Conservation (phyloP, 2,888 invertebrate genomes). For the Resseliella maxima region DNA sequence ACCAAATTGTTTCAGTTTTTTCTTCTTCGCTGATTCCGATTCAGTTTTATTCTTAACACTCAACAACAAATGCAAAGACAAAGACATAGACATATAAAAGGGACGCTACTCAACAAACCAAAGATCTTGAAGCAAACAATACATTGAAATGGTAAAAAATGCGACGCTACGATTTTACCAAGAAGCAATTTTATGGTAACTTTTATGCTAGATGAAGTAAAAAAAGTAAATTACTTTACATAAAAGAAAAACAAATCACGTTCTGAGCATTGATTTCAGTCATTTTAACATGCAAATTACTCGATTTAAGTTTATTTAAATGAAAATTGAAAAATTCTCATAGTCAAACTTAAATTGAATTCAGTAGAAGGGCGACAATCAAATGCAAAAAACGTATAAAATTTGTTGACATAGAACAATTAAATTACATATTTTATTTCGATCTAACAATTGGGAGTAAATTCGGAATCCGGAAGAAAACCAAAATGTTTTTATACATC, state of each 20-base stretch:
- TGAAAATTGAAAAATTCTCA: background rate
- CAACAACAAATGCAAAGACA: background rate
- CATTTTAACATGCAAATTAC: constrained; percentile 14
- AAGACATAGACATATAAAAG: background rate
- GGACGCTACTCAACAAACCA: constrained; percentile 18
- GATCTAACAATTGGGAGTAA: constrained; percentile 6
- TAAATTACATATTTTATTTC: constrained; percentile 9
- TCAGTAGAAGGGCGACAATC: background rate
- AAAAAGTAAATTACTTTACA: background rate
- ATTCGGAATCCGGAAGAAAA: background rate
- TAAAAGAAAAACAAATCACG: background rate
- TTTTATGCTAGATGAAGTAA: constrained; percentile 39
- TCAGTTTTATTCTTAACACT: constrained; percentile 18
- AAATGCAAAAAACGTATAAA: background rate
- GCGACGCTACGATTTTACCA: background rate
- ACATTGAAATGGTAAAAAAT: background rate
- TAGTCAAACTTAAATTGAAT: background rate
- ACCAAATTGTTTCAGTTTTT: constrained; percentile 51
- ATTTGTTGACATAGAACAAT: background rate
- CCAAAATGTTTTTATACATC: background rate
- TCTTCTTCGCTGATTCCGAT: constrained; percentile 2
- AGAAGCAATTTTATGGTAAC: constrained; percentile 21
- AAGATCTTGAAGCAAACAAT: background rate
- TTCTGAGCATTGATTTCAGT: background rate
- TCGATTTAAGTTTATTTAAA: constrained; percentile 3